Conservation (phyloP, 2,797 vertebrate species). For the Manis javanica region DNA sequence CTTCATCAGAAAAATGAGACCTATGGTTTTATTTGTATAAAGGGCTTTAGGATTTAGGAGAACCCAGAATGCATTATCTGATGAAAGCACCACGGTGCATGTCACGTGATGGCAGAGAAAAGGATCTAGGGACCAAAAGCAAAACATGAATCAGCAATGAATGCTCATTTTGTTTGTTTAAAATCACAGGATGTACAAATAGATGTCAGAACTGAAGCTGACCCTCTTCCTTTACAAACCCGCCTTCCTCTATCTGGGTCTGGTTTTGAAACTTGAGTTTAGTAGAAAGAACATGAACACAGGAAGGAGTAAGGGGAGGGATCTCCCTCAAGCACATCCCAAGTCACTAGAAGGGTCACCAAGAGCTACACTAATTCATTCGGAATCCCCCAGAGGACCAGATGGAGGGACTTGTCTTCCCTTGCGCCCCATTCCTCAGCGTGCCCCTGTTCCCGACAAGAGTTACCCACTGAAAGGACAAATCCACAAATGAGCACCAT, state of each 20-base stretch:
- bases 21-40: slow-evolving; percentile 83
- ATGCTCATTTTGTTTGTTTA: slow-evolving; percentile 81
- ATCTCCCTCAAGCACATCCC: slow-evolving; percentile 52
- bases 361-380: neutral
- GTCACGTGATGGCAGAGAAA: slow-evolving; percentile 72
- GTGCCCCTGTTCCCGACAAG: neutral
- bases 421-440: neutral
- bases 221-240: slow-evolving; percentile 70
- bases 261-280: slow-evolving; percentile 68
- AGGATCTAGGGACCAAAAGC: slow-evolving; percentile 75
- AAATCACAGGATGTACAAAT: slow-evolving; percentile 80
- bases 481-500: neutral
- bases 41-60: slow-evolving; percentile 79
- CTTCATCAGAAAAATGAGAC: slow-evolving; percentile 82
- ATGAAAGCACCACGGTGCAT: slow-evolving; percentile 76
- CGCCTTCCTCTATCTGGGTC: slow-evolving; percentile 52
- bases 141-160: slow-evolving; percentile 84
- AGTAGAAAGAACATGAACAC: slow-evolving; percentile 60
- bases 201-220: slow-evolving; percentile 71
- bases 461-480: neutral
- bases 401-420: neutral
- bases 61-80: slow-evolving; percentile 77
- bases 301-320: neutral
- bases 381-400: neutral
- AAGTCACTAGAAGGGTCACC: neutral